Evolutionary conservation across 2,797 vertebrate species (phyloP).

Genomic region (Lagodon rhomboides): DNA sequence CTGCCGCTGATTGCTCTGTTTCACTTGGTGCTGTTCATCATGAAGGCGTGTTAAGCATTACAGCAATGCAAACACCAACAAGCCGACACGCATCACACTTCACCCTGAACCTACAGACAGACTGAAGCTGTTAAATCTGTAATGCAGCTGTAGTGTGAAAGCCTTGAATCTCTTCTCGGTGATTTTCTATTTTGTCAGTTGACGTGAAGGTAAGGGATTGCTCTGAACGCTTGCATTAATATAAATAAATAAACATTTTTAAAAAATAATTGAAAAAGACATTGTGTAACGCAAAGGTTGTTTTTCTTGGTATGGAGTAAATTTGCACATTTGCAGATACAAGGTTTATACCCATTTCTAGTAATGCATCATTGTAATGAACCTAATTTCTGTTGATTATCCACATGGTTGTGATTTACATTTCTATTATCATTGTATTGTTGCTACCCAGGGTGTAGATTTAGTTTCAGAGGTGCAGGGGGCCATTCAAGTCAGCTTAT

Average conservation of each 20-base stretch:
- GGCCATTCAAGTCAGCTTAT: neutral
- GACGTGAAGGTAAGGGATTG: constrained; percentile 24
- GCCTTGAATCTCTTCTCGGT: constrained; percentile 39
- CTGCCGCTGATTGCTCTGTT: constrained; percentile 17
- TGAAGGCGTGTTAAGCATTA: constrained; percentile 28
- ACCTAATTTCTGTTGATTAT: neutral
- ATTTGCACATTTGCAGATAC: neutral
- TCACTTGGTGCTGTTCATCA: constrained; percentile 19
- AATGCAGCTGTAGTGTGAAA: constrained; percentile 57
- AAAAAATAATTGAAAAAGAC: constrained; percentile 1
- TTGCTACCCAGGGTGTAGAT: neutral
- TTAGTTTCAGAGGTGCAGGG: neutral
- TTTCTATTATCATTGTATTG: neutral
- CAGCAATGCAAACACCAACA: constrained; percentile 6
- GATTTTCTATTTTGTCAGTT: constrained; percentile 32
- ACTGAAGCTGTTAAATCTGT: constrained; percentile 63
- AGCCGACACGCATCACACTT: constrained; percentile 44
- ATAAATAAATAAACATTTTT: constrained; percentile 9
- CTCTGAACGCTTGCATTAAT: constrained; percentile 29
- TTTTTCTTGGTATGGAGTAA: neutral
- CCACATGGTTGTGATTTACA: neutral
- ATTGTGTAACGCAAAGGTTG: neutral
- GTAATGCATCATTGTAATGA: neutral
- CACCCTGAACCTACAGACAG: constrained; percentile 50
- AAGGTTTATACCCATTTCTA: neutral